Conservation (phyloP, 2,797 vertebrate species). For the Arnoldichthys spilopterus region DNA sequence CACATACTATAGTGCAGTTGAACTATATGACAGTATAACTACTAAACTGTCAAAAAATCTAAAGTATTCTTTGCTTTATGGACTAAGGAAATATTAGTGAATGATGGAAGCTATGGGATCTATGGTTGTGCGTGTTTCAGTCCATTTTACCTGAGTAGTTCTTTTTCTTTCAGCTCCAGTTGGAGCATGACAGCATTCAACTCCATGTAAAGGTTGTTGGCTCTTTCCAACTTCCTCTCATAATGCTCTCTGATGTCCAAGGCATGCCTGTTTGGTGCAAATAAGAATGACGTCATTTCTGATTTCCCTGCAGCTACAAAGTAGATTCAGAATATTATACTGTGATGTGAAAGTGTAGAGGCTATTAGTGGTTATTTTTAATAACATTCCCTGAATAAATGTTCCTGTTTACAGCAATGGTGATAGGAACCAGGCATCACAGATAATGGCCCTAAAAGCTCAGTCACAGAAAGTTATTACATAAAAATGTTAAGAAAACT, state of each 20-base stretch:
- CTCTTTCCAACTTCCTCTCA: slow-evolving; percentile 94
- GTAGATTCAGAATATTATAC: neutral
- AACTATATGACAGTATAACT: neutral
- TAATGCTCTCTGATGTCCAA: slow-evolving; percentile 98
- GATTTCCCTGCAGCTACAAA: neutral
- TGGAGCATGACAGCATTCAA: slow-evolving; percentile 98
- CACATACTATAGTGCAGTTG: neutral
- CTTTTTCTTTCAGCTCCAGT: slow-evolving; percentile 97
- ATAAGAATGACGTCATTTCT: neutral
- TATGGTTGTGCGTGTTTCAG: slow-evolving; percentile 80
- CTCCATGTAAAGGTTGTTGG: slow-evolving; percentile 99
- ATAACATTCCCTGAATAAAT: too few relatives aligned
- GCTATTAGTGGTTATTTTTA: too few relatives aligned
- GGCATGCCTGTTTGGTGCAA: slow-evolving; percentile 81
- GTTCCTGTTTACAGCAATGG: too few relatives aligned
- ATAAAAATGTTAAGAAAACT: too few relatives aligned
- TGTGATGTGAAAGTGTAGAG: too few relatives aligned
- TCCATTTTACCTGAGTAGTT: slow-evolving; percentile 90
- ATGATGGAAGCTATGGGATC: too few relatives aligned
- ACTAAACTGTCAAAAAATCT: too few relatives aligned
- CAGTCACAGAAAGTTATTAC: too few relatives aligned
- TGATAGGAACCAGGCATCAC: too few relatives aligned
- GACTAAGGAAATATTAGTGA: too few relatives aligned
- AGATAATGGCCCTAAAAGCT: too few relatives aligned
- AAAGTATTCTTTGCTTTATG: too few relatives aligned